Base-by-base conservation (phyloP, 2,113 vertebrate genomes). In the Zosterops lateralis region DNA sequence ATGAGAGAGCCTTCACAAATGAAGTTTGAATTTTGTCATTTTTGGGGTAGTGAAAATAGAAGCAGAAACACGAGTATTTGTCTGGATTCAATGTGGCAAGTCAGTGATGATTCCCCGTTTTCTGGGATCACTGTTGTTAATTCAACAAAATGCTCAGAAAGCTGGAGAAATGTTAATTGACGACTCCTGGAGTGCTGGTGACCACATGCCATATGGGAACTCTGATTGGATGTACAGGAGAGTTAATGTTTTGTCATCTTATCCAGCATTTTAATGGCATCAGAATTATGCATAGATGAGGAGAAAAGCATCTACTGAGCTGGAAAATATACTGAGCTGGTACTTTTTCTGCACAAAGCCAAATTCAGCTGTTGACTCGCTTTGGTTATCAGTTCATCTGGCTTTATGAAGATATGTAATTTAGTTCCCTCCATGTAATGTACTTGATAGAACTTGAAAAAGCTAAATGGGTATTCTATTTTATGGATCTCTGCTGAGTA, bases 191-290 rank as follows among this genome's bases (percentile, higher is more conserved):
- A 10, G 12, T 47, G 64, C 40, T 91, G 24, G 31, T 28, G 31
- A 28, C 47, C 0, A 0, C 14, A 3, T 26, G 50, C 25, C 28
- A 3, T 1, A 0, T 73, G 47, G 28, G 50, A 80, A 5, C 9
- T 64, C 45, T 14, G 32, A 9, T 1, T 62, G 26, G 32, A 73
- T 74, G 34, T 36, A 36, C 1, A 9, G 34, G 36, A 86, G 36
- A 45, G 31, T 10, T 26, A 3, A 57, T 54, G 12, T 48, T 91
- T 66, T 74, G 61, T 67, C 34, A 45, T 38, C 21, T 38, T 64
- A 56, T 22, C 26, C 21, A 16, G 62, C 51, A 47, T 47, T 93
- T 81, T 84, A 87, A 70, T 32, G 24, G 34, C 24, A 58, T 26
- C 45, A 20, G 34, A 36, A 12, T 74, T 80, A 72, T 7, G 26